Evolutionary conservation across 2,888 invertebrate genomes (phyloP).

Genomic region (Napeogenes sylphis): DNA sequence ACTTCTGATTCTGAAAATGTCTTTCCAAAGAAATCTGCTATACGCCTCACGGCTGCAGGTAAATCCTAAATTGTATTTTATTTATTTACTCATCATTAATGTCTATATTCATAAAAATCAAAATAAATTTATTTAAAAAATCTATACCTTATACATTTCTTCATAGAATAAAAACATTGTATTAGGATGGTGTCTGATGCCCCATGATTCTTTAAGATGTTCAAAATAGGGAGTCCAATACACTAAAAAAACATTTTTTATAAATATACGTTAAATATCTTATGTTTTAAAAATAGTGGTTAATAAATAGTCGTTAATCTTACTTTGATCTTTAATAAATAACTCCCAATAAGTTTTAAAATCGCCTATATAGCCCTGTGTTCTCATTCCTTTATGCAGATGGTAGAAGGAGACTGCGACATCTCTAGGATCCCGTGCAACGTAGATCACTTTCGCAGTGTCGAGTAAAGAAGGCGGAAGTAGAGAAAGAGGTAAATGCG

Average conservation of each 20-base stretch:
- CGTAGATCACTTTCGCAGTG: constrained; percentile 82
- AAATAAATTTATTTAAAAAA: too few relatives aligned
- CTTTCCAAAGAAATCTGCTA: constrained; percentile 81
- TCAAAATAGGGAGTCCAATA: constrained; percentile 88
- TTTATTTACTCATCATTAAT: too few relatives aligned
- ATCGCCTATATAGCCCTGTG: constrained; percentile 82
- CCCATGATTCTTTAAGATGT: constrained; percentile 88
- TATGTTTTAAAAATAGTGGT: too few relatives aligned
- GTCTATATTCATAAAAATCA: too few relatives aligned
- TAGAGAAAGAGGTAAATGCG: constrained; percentile 87
- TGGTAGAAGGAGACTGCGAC: constrained; percentile 90
- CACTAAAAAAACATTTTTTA: constrained; percentile 58
- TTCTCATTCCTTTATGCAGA: constrained; percentile 82
- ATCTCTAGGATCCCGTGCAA: constrained; percentile 91
- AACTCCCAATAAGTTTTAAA: constrained; percentile 84
- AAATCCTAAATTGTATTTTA: constrained; percentile 72
- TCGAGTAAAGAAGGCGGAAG: constrained; percentile 80
- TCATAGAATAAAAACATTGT: constrained; percentile 89
- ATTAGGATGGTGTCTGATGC: constrained; percentile 80
- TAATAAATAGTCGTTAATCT: constrained; percentile 38
- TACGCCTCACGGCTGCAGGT: constrained; percentile 72
- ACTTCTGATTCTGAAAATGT: constrained; percentile 77
- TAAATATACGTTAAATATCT: too few relatives aligned
- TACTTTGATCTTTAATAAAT: constrained; percentile 83
- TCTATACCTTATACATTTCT: constrained; percentile 81